Conservation (phyloP, 53 echinoderm and acorn worm genomes). For the Holothuria leucospilota region DNA sequence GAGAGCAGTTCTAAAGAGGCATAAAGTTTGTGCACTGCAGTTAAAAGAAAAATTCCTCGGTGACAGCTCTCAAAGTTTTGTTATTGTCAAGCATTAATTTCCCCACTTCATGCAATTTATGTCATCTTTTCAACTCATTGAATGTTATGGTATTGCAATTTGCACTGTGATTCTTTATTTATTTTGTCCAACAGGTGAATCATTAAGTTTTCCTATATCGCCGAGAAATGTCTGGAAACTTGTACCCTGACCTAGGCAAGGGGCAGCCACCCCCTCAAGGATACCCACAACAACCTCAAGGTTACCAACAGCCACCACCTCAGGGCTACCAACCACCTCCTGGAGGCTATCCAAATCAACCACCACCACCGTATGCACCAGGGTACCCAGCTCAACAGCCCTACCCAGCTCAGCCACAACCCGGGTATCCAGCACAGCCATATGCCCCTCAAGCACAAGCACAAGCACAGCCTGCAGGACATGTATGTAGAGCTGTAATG, state of each 20-base stretch:
- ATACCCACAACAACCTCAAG: not conserved
- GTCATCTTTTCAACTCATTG: too few relatives aligned
- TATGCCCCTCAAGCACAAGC: slow-evolving; percentile 9
- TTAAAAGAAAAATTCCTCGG: too few relatives aligned
- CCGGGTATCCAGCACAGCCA: slow-evolving; percentile 19
- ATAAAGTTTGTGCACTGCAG: too few relatives aligned
- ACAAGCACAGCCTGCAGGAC: not conserved
- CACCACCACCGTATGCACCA: slow-evolving; percentile 15
- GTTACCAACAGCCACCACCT: not conserved
- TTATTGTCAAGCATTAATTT: too few relatives aligned
- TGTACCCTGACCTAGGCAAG: slow-evolving; percentile 3
- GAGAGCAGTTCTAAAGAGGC: too few relatives aligned
- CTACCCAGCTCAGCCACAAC: not conserved
- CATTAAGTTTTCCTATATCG: too few relatives aligned
- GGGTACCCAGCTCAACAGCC: not conserved
- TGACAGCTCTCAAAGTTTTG: too few relatives aligned
- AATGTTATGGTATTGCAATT: too few relatives aligned
- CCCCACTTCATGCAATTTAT: too few relatives aligned
- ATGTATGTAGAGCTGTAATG: not conserved
- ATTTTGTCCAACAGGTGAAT: too few relatives aligned
- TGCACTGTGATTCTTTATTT: too few relatives aligned
- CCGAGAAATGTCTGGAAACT: not conserved
- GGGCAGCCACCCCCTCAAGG: not conserved
- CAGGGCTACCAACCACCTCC: slow-evolving; percentile 25
- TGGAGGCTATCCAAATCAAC: slow-evolving; percentile 31